Percentiles rank a stretch among this genome's conserved stretches.
Conservation (phyloP, 2,113 vertebrate species). For the sheep (Ovis aries) region DNA sequence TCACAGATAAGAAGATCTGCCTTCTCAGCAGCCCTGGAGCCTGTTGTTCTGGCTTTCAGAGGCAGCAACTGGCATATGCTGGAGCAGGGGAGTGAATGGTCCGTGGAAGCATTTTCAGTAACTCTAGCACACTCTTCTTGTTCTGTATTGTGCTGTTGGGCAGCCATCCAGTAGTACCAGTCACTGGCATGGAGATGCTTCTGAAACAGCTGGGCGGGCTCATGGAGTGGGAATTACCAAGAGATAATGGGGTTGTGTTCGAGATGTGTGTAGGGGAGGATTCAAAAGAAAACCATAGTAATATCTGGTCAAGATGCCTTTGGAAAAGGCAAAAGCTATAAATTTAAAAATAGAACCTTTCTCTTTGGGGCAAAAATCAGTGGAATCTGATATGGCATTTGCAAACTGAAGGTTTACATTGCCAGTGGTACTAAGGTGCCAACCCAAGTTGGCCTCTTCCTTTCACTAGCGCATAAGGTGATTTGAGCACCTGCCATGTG, state of each 20-base stretch:
- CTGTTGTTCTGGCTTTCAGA: neutral
- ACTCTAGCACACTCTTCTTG: neutral
- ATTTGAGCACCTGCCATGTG: too few relatives aligned
- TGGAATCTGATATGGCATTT: neutral
- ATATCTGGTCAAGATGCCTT: neutral
- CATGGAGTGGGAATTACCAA: fast-evolving
- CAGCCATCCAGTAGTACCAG: neutral
- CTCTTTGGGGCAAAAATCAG: neutral
- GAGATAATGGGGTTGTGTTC: neutral
- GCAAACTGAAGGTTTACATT: neutral
- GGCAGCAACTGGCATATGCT: neutral
- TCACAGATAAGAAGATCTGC: neutral
- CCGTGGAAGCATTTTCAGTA: neutral
- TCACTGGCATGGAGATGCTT: neutral
- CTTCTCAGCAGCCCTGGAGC: neutral
- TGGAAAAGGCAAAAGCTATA: neutral
- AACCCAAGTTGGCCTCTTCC: neutral
- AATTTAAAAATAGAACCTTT: neutral
- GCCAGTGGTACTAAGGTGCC: neutral
- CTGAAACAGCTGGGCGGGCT: neutral
- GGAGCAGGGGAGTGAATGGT: fast-evolving
- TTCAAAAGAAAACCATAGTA: neutral
- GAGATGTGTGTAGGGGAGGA: neutral
- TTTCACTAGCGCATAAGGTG: neutral
- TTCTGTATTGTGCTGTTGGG: neutral